Evolutionary conservation across 2,888 invertebrate genomes (phyloP), one percentile per base, ranked within the genome.

Genomic region (Timema cristinae): DNA sequence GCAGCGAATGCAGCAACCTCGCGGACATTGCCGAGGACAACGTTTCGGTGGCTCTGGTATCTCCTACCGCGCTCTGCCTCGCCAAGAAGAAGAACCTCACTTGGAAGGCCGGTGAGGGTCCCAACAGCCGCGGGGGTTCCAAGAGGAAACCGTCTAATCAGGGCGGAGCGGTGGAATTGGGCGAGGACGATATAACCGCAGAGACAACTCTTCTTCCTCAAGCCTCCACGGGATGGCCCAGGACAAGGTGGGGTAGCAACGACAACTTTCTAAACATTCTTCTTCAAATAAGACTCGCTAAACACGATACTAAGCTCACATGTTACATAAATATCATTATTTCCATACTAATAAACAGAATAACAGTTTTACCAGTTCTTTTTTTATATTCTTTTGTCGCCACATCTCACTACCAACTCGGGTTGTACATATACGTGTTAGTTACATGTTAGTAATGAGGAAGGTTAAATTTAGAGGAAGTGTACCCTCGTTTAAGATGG

Each of bases 81-180:
- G 13, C 49, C 10, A 77, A 80, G 6, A 84, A 83, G 76, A 84
- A 84, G 72, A 83, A 81, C 69, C 75, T 84, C 32, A 81, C 83
- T 0, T 84, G 84, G 84, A 82, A 82, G 32, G 32, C 32, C 4
- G 70, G 48, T 49, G 48, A n/a, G 52, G 7, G 52, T 9, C 8
- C 59, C 61, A 47, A 50, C 50, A 15, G 51, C 15, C 16, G 13
- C 69, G 78, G 77, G 32, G 32, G 69, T 75, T 75, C 75, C 76
- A 49, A 70, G 71, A 56, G 67, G 72, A 54, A 67, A 68, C 73
- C 70, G 73, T 54, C 47, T 71, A 66, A 72, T 69, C 61, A 76
- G 75, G 68, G 70, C 75, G 6, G 74, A 48, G 63, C 59, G 7
- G 11, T 49, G 10, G 51, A 50, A 11, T 50, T 16, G 15, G 47